These are phyloP conservation scores for Pristiophorus japonicus DNA, from an alignment of 2,113 vertebrate species.

Conservation along the genomic window DNA sequence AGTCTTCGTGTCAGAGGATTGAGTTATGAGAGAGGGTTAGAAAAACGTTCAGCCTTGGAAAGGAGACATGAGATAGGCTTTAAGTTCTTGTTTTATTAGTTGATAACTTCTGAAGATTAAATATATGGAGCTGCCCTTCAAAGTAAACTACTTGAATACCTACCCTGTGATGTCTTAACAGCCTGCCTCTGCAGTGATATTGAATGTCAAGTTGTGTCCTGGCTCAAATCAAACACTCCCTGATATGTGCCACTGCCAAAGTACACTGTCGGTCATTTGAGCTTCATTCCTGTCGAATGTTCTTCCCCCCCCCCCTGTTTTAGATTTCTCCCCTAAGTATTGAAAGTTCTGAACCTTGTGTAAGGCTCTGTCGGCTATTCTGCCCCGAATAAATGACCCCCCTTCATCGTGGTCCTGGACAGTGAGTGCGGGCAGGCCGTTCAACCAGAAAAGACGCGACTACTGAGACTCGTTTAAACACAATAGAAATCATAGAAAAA, in stretches of 20 bases:
- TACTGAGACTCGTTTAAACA: background rate
- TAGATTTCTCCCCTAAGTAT: background rate
- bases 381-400: background rate
- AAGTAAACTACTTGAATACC: background rate
- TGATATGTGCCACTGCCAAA: background rate
- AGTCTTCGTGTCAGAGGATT: background rate
- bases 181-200: background rate
- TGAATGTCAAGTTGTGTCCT: background rate
- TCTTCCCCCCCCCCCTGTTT: background rate
- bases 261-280: conserved; percentile 3
- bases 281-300: background rate
- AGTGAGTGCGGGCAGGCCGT: background rate
- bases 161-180: background rate
- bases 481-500: too few species aligned
- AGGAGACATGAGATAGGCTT: background rate
- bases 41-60: background rate
- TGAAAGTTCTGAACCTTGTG: background rate
- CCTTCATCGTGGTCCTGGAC: background rate
- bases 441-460: background rate
- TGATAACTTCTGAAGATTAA: background rate
- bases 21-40: background rate
- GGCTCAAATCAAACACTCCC: background rate
- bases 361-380: background rate
- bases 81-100: background rate
- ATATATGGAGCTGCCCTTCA: background rate